A percentile compares a stretch with the other conserved stretches of the same genome.
phyloP scores from a whole-genome alignment of 2,113 vertebrate species.

The Pampusana beccarii region DNA sequence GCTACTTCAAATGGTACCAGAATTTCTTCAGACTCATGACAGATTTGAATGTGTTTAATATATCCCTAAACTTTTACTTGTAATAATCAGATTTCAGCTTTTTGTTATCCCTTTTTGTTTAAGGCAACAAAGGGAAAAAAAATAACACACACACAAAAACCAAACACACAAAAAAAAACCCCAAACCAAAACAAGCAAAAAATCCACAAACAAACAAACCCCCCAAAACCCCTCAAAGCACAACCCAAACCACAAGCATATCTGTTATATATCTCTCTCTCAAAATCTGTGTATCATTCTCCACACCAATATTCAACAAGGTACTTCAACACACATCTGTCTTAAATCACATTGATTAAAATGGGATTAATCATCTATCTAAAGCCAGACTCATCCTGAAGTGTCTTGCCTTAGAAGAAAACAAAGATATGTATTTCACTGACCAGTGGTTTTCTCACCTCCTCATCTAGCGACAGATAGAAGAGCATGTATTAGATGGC shows the following conservation, averaged over 20 bases:
- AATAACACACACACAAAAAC: not conserved
- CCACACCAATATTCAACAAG: not conserved
- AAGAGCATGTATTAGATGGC: conserved; percentile 14
- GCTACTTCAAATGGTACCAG: not conserved
- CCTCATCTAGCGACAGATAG: not conserved
- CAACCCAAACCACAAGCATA: not conserved
- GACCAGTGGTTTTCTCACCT: conserved; percentile 57
- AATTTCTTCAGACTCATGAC: not conserved
- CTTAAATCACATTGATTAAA: conserved; percentile 47
- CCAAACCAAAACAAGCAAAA: not conserved
- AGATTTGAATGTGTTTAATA: not conserved
- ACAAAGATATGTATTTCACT: conserved; percentile 44
- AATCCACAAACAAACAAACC: too few species aligned
- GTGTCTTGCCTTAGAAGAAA: conserved; percentile 27
- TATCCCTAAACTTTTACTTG: not conserved
- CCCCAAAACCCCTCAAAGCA: too few species aligned
- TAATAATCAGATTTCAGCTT: not conserved
- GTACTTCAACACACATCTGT: not conserved
- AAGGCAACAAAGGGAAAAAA: not conserved
- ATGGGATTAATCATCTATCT: conserved; percentile 22
- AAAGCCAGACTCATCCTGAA: conserved; percentile 9
- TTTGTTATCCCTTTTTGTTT: not conserved
- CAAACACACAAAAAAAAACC: not conserved
- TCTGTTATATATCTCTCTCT: not conserved
- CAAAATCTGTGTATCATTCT: not conserved